These are phyloP conservation scores for Mormyrus hasselquistii DNA, from an alignment of 2,797 vertebrate species.

Conservation along the genomic window DNA sequence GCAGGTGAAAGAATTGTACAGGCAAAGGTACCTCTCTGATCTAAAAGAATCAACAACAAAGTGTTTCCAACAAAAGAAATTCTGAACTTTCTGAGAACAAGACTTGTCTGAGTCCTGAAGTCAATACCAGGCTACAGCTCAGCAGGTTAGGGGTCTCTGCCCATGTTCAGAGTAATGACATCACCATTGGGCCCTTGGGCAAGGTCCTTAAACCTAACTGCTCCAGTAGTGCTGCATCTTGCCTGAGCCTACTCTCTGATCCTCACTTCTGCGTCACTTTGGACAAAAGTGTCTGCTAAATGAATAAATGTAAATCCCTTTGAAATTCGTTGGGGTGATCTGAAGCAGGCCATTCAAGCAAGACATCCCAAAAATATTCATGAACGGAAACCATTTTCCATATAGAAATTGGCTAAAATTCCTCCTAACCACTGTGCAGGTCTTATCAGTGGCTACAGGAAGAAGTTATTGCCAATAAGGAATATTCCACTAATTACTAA, in stretches of 20 bases:
- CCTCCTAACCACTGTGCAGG: not conserved
- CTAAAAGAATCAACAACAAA: not conserved
- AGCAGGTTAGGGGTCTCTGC: not conserved
- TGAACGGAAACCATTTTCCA: not conserved
- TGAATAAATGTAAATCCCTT: constrained; percentile 5
- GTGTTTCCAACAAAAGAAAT: not conserved
- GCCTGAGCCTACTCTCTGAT: not conserved
- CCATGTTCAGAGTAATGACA: not conserved
- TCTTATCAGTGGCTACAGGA: not conserved
- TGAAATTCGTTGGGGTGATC: not conserved
- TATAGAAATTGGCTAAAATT: not conserved
- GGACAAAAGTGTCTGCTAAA: not conserved
- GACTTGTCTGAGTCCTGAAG: not conserved
- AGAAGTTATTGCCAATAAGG: not conserved
- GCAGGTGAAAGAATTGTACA: not conserved
- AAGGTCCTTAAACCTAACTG: not conserved
- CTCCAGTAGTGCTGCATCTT: not conserved
- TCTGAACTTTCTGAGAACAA: not conserved
- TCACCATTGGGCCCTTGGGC: not conserved
- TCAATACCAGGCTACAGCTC: not conserved
- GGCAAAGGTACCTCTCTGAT: not conserved
- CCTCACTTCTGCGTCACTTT: not conserved
- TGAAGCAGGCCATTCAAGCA: not conserved
- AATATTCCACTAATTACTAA: not conserved
- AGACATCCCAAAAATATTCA: constrained; percentile 7